Evolutionary conservation across 2,888 invertebrate species (phyloP).

Genomic region (Odontomyia ornata): DNA sequence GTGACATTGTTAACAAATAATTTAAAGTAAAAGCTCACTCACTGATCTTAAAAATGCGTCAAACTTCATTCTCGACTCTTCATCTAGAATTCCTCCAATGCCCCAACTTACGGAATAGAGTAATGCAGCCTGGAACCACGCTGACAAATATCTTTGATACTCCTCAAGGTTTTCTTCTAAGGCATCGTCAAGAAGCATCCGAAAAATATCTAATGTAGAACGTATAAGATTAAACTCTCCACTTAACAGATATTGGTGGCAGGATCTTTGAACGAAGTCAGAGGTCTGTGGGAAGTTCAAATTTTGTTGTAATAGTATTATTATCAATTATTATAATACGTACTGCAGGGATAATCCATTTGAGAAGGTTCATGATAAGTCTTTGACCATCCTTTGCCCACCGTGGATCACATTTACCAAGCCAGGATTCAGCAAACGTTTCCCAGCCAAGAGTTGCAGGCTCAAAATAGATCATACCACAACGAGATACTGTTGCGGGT

Average conservation of each 20-base stretch:
- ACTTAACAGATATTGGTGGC: slow-evolving; percentile 71
- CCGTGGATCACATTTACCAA: slow-evolving; percentile 70
- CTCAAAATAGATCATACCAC: slow-evolving; percentile 93
- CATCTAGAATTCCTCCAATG: slow-evolving; percentile 81
- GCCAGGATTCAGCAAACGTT: slow-evolving; percentile 84
- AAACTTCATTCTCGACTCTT: slow-evolving; percentile 74
- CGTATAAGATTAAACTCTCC: slow-evolving; percentile 78
- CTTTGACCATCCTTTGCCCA: slow-evolving; percentile 73
- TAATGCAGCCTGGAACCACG: slow-evolving; percentile 81
- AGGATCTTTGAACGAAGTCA: slow-evolving; percentile 76
- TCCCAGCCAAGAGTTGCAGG: slow-evolving; percentile 83
- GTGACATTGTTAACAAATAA: neutral
- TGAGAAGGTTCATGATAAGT: slow-evolving; percentile 70
- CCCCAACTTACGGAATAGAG: slow-evolving; percentile 85
- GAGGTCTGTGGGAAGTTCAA: slow-evolving; percentile 59
- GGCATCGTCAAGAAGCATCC: slow-evolving; percentile 81
- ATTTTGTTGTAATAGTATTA: too few relatives aligned
- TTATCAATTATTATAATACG: neutral
- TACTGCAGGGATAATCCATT: slow-evolving; percentile 82
- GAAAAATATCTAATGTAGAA: slow-evolving; percentile 77
- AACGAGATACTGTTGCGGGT: slow-evolving; percentile 88
- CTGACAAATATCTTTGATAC: slow-evolving; percentile 73
- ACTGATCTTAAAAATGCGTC: slow-evolving; percentile 70
- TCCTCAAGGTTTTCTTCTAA: slow-evolving; percentile 72
- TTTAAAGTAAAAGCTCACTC: neutral